Conservation (phyloP, 2,888 invertebrate genomes). For the Neoitamus cyanurus region DNA sequence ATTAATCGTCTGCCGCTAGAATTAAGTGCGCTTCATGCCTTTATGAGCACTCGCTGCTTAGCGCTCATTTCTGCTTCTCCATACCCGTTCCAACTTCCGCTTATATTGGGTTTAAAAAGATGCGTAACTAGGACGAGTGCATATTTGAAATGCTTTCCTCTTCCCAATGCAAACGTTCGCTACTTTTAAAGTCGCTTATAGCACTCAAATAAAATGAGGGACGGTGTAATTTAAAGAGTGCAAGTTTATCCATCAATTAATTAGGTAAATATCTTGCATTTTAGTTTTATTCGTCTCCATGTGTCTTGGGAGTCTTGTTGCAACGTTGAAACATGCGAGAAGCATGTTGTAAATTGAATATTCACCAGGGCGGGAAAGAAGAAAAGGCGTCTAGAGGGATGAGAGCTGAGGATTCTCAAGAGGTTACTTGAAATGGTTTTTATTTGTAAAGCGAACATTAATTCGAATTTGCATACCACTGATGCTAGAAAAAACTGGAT, state of each 20-base stretch:
- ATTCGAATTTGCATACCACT: background rate
- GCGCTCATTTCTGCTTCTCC: background rate
- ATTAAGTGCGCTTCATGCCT: constrained; percentile 13
- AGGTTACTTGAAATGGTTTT: background rate
- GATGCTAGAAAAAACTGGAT: background rate
- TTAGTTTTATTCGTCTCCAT: background rate
- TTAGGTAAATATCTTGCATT: background rate
- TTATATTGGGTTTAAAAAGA: background rate
- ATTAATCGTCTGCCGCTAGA: constrained; percentile 17
- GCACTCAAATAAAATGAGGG: background rate
- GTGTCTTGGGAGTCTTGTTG: background rate
- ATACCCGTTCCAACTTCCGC: background rate
- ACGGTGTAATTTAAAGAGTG: background rate
- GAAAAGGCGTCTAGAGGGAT: no score
- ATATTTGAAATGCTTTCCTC: background rate
- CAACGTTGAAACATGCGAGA: background rate
- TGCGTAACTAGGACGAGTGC: constrained; percentile 9
- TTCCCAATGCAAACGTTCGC: background rate
- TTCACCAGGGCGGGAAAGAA: background rate
- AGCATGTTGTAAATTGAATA: background rate
- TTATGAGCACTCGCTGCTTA: constrained; percentile 2
- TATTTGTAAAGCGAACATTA: background rate
- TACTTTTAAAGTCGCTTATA: background rate
- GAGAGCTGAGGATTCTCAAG: background rate
- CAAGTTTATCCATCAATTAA: background rate